These are phyloP conservation scores for Melanostigma gelatinosum DNA, from an alignment of 2,113 vertebrate genomes.

Conservation along the genomic window DNA sequence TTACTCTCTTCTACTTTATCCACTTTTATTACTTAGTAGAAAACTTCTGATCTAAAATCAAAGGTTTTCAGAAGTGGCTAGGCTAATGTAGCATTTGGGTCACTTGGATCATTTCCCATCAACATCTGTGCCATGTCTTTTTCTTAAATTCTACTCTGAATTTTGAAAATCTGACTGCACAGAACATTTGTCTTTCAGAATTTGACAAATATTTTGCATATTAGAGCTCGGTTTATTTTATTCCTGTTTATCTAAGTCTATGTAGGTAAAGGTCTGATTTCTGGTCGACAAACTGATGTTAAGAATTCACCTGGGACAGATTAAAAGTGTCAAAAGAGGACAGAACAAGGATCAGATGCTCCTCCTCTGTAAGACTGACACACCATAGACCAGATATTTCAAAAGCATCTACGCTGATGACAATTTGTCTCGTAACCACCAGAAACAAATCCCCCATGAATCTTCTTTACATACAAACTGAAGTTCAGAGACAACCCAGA, in stretches of 20 bases:
- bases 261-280: not conserved
- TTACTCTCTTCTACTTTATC: not conserved
- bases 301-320: not conserved
- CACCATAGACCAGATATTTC: not conserved
- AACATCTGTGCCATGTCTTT: not conserved
- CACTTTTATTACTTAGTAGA: not conserved
- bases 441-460: not conserved
- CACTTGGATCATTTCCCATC: not conserved
- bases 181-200: not conserved
- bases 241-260: not conserved
- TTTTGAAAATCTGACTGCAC: not conserved
- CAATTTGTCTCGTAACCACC: not conserved
- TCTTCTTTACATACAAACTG: not conserved
- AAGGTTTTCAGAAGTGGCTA: not conserved
- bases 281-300: not conserved
- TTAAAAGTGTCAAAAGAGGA: not conserved
- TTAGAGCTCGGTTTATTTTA: not conserved
- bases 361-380: not conserved
- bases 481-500: not conserved
- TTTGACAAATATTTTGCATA: not conserved
- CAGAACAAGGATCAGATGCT: not conserved
- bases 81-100: not conserved
- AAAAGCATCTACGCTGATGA: slow-evolving; percentile 14
- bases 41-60: not conserved
- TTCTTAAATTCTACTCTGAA: too few relatives aligned